Evolutionary conservation across 2,888 invertebrate species (phyloP), one percentile per base, ranked within the genome.

Genomic region (Dyspetes luteomarginatus): DNA sequence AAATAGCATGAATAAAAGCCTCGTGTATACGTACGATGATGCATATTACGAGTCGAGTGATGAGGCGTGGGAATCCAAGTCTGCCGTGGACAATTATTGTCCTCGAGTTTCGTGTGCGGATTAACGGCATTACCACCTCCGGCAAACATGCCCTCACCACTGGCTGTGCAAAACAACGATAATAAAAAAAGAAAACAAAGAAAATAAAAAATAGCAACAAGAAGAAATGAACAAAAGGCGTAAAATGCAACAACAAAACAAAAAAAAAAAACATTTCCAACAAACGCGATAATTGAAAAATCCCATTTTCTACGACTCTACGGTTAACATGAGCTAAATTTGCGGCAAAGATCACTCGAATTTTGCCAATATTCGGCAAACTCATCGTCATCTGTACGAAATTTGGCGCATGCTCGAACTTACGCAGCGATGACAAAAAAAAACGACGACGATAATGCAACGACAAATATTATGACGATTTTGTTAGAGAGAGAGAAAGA

Each of bases 41-140:
- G 91, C 86, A 91, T 90, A 83, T 89, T 91, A 89, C 90, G 90
- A 74, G 90, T 82, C 84, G 91, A 89, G 87, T 91, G 91, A 89
- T 90, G 91, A 86, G 91, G 88, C 86, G 91, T 89, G 82, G 90
- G 91, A 81, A 89, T 90, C 90, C 91, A 90, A 79, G 91, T 91
- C 89, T 84, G 85, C 79, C 86, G 84, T 68, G 83, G 86, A 82
- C 91, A 91, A 88, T 87, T 91, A 90, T 86, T 90, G 82, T 91
- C 91, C 83, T 91, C 91, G 87, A 91, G 87, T 88, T 91, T 91
- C 85, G 88, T 87, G 83, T 89, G 90, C 78, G 89, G 88, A 85
- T 91, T 90, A 88, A 87, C 89, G 86, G 86, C 88, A 87, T 89
- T 90, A 85, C 89, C 88, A 83, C 88, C 88, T 86, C 88, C 88